phyloP scores from a whole-genome alignment of 2,113 vertebrate genomes.

The Pituophis catenifer region DNA sequence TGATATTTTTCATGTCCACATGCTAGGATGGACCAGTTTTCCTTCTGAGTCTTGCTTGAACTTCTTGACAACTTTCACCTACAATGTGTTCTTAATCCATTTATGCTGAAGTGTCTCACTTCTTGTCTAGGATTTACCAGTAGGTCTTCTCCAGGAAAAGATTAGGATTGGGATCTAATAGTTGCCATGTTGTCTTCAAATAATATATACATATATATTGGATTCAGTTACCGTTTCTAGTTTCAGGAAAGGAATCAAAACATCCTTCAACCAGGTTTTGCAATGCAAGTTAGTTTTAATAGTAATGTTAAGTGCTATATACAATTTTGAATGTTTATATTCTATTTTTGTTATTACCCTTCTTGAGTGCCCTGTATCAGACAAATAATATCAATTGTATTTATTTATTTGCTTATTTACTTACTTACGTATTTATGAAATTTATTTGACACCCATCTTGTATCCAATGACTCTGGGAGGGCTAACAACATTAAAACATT shows the following conservation, averaged over 20 bases:
- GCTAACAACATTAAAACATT: neutral
- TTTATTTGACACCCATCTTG: neutral
- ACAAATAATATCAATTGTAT: neutral
- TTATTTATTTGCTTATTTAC: neutral
- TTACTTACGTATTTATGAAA: neutral
- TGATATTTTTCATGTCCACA: neutral
- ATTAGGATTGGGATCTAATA: neutral
- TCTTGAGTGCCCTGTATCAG: neutral
- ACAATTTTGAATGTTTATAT: neutral
- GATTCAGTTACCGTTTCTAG: neutral
- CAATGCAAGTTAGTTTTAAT: neutral
- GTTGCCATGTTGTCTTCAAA: neutral
- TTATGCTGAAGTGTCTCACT: neutral
- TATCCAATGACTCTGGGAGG: neutral
- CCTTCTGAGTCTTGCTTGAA: neutral
- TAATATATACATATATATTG: too few species aligned
- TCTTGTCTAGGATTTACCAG: neutral
- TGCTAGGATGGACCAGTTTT: neutral
- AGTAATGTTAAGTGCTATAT: neutral
- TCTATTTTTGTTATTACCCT: neutral
- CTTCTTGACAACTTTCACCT: neutral
- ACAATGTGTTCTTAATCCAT: neutral
- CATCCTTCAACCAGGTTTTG: neutral
- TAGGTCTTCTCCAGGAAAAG: neutral
- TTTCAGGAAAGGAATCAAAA: neutral